Conservation (phyloP, 2,113 vertebrate genomes). For the Catharus minimus region DNA sequence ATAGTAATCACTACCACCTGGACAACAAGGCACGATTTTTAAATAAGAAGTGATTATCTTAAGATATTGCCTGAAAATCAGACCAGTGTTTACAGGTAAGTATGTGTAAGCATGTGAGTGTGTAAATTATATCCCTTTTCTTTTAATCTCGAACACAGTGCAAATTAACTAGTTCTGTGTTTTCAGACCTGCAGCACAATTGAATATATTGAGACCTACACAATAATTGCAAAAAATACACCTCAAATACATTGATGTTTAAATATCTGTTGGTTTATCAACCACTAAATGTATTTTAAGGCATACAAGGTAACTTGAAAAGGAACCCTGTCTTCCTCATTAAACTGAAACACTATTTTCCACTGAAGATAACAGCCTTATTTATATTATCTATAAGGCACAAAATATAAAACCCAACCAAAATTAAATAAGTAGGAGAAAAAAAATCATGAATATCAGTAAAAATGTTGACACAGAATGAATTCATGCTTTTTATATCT, state of each 20-base stretch:
- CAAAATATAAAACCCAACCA: neutral
- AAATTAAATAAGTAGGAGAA: neutral
- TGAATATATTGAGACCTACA: neutral
- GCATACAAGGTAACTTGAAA: neutral
- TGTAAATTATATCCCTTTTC: neutral
- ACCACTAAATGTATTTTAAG: neutral
- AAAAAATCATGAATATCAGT: neutral
- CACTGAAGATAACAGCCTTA: neutral
- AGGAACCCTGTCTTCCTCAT: neutral
- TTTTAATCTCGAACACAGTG: neutral
- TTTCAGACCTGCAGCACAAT: neutral
- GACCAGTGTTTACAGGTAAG: neutral
- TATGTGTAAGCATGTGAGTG: neutral
- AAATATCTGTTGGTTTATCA: neutral
- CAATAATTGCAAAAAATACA: neutral
- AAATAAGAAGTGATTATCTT: neutral
- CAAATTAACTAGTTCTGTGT: neutral
- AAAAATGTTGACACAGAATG: neutral
- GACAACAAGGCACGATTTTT: accelerated
- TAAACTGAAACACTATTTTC: neutral
- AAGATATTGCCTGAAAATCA: neutral
- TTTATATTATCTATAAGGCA: neutral
- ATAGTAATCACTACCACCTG: neutral
- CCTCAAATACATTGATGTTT: neutral
- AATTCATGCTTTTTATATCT: neutral